Evolutionary conservation across 2,888 invertebrate species (phyloP).

Genomic region (Unio pictorum): DNA sequence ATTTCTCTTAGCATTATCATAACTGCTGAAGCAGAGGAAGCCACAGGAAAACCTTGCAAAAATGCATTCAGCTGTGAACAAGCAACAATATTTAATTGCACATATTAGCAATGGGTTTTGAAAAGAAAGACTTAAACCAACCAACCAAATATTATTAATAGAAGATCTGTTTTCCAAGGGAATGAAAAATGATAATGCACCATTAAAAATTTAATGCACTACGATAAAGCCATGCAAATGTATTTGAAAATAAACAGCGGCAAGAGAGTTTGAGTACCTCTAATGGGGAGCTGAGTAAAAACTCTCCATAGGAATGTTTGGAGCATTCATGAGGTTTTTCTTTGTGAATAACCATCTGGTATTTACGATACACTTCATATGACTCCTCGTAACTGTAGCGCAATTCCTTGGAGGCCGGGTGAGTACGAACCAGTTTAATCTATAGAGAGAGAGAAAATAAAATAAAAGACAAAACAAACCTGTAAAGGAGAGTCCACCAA

Average conservation of each 20-base stretch:
- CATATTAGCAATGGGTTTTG: too few relatives aligned
- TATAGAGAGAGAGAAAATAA: constrained; percentile 39
- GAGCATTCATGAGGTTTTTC: constrained; percentile 84
- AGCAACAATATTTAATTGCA: too few relatives aligned
- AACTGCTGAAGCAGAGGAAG: too few relatives aligned
- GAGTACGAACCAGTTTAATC: constrained; percentile 71
- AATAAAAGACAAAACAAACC: constrained; percentile 37
- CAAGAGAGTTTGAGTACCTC: constrained; percentile 76
- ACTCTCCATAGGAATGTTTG: constrained; percentile 81
- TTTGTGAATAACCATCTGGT: constrained; percentile 89
- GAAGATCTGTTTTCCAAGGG: too few relatives aligned
- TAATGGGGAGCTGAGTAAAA: constrained; percentile 89
- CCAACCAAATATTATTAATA: too few relatives aligned
- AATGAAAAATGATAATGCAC: too few relatives aligned
- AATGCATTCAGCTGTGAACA: too few relatives aligned
- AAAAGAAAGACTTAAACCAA: too few relatives aligned
- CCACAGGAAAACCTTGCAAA: too few relatives aligned
- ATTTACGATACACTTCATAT: constrained; percentile 82
- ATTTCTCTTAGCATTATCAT: too few relatives aligned
- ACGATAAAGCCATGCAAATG: not conserved
- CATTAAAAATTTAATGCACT: not conserved
- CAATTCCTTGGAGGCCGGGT: constrained; percentile 65
- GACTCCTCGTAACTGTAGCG: constrained; percentile 71
- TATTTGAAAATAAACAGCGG: not conserved
- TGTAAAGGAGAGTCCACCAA: constrained; percentile 83